Evolutionary conservation across 2,888 invertebrate species (phyloP).

Genomic region (Neoascia interrupta): DNA sequence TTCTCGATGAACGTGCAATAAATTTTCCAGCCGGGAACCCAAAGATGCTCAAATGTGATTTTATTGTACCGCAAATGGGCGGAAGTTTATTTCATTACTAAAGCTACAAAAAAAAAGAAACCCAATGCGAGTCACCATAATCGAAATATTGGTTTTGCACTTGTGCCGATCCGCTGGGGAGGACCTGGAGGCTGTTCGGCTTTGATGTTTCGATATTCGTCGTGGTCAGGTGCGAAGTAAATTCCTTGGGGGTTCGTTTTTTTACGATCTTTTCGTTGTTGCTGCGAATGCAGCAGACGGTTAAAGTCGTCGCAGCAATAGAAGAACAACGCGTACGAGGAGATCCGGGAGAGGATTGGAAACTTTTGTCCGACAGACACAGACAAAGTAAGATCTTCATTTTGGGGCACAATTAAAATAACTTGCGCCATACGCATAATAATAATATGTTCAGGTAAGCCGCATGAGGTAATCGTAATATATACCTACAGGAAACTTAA

Average conservation of each 20-base stretch:
- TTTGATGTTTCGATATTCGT: slow-evolving; percentile 56
- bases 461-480: too few relatives aligned
- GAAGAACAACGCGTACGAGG: slow-evolving; percentile 4
- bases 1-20: slow-evolving; percentile 65
- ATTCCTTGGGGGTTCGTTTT: slow-evolving; percentile 60
- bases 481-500: too few relatives aligned
- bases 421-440: slow-evolving; percentile 53
- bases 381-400: slow-evolving; percentile 64
- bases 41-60: slow-evolving; percentile 70
- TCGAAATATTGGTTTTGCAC: slow-evolving; percentile 68
- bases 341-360: slow-evolving; percentile 28
- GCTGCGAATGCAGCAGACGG: slow-evolving; percentile 10
- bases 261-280: slow-evolving; percentile 33
- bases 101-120: slow-evolving; percentile 1
- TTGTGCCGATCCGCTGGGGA: slow-evolving; percentile 43
- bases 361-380: slow-evolving; percentile 37
- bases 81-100: slow-evolving; percentile 62
- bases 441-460: too few relatives aligned
- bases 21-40: slow-evolving; percentile 63
- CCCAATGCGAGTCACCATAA: slow-evolving; percentile 68
- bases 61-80: slow-evolving; percentile 70
- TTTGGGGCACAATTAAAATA: slow-evolving; percentile 70
- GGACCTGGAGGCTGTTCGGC: slow-evolving; percentile 15
- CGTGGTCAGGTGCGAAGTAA: slow-evolving; percentile 71
- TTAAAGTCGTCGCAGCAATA: slow-evolving; percentile 19